Base-by-base conservation (phyloP, 2,888 invertebrate species). In the Dastarcus helophoroides region DNA sequence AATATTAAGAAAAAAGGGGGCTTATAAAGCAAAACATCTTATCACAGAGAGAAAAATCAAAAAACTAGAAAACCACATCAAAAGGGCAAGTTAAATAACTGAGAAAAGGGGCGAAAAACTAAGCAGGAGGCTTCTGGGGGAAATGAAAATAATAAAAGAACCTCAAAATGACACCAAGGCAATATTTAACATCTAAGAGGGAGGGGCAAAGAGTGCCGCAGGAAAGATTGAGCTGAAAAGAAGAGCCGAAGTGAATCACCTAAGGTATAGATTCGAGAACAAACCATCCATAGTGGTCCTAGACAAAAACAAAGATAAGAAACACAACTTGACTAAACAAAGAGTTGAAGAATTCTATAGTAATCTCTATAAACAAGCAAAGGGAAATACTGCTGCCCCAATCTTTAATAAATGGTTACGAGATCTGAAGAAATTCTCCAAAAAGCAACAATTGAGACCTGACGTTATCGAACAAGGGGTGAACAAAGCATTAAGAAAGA, bases 361-460 rank as follows among this genome's bases (percentile, higher is more conserved):
- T 14, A 9, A 31, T 10, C 22, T 34, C 2, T 36, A 36, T 15
- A 22, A 17, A 16, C 15, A 36, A 14, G 28, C 26, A 15, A 1
- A 11, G 2, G 16, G 12, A 17, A 33, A 16, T 7, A 9, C 1
- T n/a, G 4, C 13, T 15, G 29, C 33, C 12, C 33, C 33, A 2
- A n/a, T 31, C 2, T 26, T 38, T 7, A 27, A 37, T 17, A 21
- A 34, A 22, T 36, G 32, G 32, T 21, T 40, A 7, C 9, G 10
- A 17, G 36, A 31, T 22, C 11, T 37, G 3, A 30, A 33, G 30
- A 35, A 14, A 10, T 14, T 15, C 23, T 26, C 23, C 4, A 10
- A 14, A 4, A 10, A 7, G 1, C 24, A 16, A 14, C n/a, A 27
- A 4, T 27, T 23, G 4, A 23, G 30, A 1, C 16, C 29, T 2